Evolutionary conservation across 2,888 invertebrate genomes (phyloP), one percentile per base, ranked within the genome.

Genomic region (Mythimna loreyi): DNA sequence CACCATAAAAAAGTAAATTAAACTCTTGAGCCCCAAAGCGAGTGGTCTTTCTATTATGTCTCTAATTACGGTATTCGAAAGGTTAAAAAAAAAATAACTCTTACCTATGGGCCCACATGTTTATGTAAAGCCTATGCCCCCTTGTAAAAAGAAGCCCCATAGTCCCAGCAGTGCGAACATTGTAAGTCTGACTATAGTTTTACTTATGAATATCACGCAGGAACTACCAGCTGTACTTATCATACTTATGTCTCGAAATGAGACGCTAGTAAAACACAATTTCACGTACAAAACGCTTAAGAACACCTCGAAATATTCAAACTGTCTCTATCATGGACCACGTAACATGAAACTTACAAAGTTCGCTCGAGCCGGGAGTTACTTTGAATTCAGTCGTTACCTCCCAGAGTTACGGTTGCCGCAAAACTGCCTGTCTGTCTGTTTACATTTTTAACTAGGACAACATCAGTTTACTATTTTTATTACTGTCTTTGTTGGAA

Each of bases 371-470:
- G 33, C 49, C 6, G 52, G 71, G 74, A 66, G 65, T 65, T 67
- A 59, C 64, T 69, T 72, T 67, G 58, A 73, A 73, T 74, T 66
- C 62, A 72, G 67, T 72, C 77, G 80, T 85, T 80, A 83, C 82
- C 73, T 78, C 59, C 62, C 40, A 4, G 79, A 85, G 81, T 81
- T 84, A 87, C 49, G 63, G 59, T 28, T 33, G 21, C 67, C 69
- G 53, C 73, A 75, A 67, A 47, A 49, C 61, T 67, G 60, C 64
- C 58, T 67, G 74, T 66, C 65, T 68, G 49, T 47, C 70, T 77
- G 75, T 81, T 76, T 85, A 84, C 82, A 85, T 86, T 85, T 86
- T 86, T 84, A 86, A 85, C 80, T 75, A 82, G 81, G 74, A 61
- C 60, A 76, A 77, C 81, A 70, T 83, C 63, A 67, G 71, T 74